Percentiles rank a stretch among this genome's conserved stretches.
Conservation (phyloP, 2,113 vertebrate species). For the Dryoscopus gambensis region DNA sequence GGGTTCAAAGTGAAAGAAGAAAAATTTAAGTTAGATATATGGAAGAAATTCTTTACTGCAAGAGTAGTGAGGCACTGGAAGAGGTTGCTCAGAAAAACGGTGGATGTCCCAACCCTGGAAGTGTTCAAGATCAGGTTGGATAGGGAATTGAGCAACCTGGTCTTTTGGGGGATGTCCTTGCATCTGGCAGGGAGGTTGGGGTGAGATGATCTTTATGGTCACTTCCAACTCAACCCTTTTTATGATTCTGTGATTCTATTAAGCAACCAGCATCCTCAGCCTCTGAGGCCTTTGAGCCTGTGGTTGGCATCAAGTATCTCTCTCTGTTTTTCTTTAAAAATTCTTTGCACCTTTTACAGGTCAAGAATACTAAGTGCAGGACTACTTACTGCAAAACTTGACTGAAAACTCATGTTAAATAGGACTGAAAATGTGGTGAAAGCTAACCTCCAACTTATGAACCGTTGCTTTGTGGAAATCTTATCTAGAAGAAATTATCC, state of each 20-base stretch:
- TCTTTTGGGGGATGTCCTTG: neutral
- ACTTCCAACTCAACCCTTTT: neutral
- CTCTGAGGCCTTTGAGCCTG: neutral
- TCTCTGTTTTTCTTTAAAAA: neutral
- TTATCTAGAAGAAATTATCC: neutral
- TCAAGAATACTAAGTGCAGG: neutral
- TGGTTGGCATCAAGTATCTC: neutral
- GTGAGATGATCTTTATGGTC: neutral
- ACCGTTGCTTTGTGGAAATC: neutral
- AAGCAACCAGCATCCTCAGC: accelerated
- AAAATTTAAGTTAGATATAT: neutral
- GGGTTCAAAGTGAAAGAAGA: neutral
- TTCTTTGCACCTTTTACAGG: neutral
- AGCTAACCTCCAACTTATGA: neutral
- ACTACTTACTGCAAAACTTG: accelerated
- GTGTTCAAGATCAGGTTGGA: neutral
- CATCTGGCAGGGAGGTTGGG: neutral
- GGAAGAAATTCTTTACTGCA: neutral
- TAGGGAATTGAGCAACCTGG: neutral
- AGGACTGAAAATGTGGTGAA: neutral
- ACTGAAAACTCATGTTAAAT: neutral
- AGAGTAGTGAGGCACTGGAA: neutral
- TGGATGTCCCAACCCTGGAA: neutral
- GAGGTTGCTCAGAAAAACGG: neutral
- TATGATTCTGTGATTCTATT: neutral